Conservation (phyloP, 2,797 vertebrate species). For the Tragopan temminckii region DNA sequence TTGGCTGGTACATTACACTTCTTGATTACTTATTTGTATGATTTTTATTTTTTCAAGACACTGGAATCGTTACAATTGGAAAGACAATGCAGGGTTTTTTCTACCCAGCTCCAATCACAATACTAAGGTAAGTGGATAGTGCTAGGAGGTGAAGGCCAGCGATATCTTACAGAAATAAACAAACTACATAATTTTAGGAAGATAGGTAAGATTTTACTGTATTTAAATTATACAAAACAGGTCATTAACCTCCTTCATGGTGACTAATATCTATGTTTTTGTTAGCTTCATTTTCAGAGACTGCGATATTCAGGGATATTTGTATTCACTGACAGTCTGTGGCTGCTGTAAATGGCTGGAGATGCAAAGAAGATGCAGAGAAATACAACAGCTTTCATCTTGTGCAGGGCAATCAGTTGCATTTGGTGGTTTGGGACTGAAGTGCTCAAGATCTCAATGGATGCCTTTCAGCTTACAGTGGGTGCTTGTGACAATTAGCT, state of each 20-base stretch:
- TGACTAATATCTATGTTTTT: background rate
- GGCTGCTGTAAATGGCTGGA: background rate
- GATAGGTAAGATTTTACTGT: background rate
- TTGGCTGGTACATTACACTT: background rate
- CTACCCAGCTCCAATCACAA: background rate
- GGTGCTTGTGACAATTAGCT: background rate
- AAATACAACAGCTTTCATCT: background rate
- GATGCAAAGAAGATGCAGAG: background rate
- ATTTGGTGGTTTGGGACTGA: fast-evolving
- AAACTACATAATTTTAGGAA: background rate
- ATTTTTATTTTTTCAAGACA: background rate
- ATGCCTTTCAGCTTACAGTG: background rate
- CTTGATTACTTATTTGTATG: background rate
- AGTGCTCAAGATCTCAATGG: background rate
- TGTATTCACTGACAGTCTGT: background rate
- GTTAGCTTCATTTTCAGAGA: background rate
- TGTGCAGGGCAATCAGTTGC: background rate
- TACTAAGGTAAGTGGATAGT: background rate
- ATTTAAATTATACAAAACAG: background rate
- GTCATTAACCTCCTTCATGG: background rate
- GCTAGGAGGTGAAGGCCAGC: background rate
- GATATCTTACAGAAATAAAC: background rate
- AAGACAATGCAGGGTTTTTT: background rate
- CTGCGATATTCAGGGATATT: background rate
- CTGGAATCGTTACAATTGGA: background rate